Evolutionary conservation across 1,140 invertebrate genomes (phyloP).

Genomic region (Bombus cullumanus): DNA sequence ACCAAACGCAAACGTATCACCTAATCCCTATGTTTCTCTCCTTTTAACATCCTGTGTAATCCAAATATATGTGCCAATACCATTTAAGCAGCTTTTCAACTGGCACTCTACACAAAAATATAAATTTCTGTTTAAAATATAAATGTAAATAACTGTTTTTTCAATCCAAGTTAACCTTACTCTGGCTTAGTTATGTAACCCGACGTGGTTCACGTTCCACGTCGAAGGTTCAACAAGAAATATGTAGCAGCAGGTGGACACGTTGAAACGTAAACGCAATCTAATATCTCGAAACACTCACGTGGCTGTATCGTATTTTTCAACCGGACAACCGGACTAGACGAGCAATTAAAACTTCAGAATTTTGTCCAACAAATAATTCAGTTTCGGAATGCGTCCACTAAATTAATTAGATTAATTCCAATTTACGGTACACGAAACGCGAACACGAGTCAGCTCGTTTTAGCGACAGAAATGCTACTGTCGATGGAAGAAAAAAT

Average conservation of each 20-base stretch:
- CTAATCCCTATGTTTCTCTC: not conserved
- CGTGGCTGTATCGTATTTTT: slow-evolving; percentile 2
- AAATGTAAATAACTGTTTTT: no score
- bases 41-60: not conserved
- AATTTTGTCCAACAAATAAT: slow-evolving; percentile 56
- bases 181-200: not conserved
- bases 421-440: not conserved
- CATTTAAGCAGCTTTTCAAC: no score
- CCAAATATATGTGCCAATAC: not conserved
- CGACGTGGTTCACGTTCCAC: not conserved
- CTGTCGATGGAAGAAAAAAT: slow-evolving; percentile 21
- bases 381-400: slow-evolving; percentile 2
- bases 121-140: no score
- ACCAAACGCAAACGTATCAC: not conserved
- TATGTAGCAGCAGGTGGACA: no score
- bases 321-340: slow-evolving; percentile 25
- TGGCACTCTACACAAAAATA: not conserved
- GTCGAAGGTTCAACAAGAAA: not conserved
- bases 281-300: not conserved
- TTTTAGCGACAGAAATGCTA: slow-evolving; percentile 20
- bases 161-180: not conserved
- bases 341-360: slow-evolving; percentile 61
- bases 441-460: no score
- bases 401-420: slow-evolving; percentile 20
- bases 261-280: not conserved